phyloP scores from a whole-genome alignment of 1,140 invertebrate species.

The Grapholita molesta region DNA sequence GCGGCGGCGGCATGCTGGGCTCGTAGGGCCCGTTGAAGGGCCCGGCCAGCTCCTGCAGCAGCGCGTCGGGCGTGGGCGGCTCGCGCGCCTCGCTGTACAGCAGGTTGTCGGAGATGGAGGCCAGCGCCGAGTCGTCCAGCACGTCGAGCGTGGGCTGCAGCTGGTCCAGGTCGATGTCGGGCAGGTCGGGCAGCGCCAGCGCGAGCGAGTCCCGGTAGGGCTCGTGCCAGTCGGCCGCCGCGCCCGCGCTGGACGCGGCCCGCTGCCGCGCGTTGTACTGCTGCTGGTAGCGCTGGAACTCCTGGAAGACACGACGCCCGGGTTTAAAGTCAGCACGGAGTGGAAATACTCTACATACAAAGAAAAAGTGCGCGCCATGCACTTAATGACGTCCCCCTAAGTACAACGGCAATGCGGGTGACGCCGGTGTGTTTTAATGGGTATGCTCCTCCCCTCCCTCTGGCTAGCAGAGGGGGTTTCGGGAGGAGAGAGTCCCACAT shows the following conservation, averaged over 20 bases:
- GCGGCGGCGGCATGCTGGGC: constrained; percentile 63
- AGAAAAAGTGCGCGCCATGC: too few relatives aligned
- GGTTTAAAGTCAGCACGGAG: too few relatives aligned
- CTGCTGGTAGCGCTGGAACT: constrained; percentile 80
- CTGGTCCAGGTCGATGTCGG: constrained; percentile 80
- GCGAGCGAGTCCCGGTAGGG: constrained; percentile 63
- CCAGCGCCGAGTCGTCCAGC: constrained; percentile 1
- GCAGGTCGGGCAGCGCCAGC: constrained; percentile 38
- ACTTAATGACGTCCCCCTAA: too few relatives aligned
- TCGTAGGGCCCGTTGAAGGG: constrained; percentile 47
- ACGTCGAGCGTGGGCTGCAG: constrained; percentile 78
- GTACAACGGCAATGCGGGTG: too few relatives aligned
- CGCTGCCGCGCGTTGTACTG: constrained; percentile 80
- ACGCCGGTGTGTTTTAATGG: too few relatives aligned
- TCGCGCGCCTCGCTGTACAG: constrained; percentile 47
- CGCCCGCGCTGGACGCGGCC: constrained; percentile 51
- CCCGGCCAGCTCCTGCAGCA: constrained; percentile 59
- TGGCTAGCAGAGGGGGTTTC: too few relatives aligned
- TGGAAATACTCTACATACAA: too few relatives aligned
- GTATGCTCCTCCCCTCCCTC: too few relatives aligned
- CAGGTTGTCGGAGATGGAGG: constrained; percentile 35
- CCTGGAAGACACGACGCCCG: too few relatives aligned
- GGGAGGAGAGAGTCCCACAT: too few relatives aligned
- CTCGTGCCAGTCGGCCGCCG: constrained; percentile 60
- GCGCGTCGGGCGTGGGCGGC: constrained; percentile 52